Evolutionary conservation across 1,140 invertebrate species (phyloP).

Genomic region (Dermatophagoides farinae): DNA sequence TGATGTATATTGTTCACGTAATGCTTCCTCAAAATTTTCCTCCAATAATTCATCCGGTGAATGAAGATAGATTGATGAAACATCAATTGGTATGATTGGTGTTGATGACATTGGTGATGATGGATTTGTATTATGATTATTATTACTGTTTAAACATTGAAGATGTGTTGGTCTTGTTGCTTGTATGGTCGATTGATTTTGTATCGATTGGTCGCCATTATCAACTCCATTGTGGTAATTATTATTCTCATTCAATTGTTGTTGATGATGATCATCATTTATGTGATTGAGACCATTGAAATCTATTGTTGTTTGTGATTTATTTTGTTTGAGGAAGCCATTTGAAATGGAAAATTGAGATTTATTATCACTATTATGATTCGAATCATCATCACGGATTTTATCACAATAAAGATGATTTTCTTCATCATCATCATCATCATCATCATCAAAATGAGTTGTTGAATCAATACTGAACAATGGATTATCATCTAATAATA

Average conservation of each 20-base stretch:
- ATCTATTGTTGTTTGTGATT: neutral
- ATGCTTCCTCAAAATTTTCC: slow-evolving; percentile 76
- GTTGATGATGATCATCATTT: neutral
- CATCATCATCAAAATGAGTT: neutral
- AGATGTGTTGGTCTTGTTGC: neutral
- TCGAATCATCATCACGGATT: neutral
- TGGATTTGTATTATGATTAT: too few relatives aligned
- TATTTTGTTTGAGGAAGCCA: neutral
- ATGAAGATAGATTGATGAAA: slow-evolving; percentile 30
- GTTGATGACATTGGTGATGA: neutral
- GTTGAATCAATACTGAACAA: slow-evolving; percentile 1
- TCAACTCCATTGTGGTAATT: too few relatives aligned
- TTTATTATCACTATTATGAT: neutral
- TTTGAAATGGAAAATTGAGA: neutral
- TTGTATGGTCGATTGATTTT: neutral
- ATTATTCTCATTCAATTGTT: neutral
- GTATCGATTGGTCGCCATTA: neutral
- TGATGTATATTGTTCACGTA: slow-evolving; percentile 25
- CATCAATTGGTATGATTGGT: neutral
- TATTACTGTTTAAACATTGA: neutral
- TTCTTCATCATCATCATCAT: neutral
- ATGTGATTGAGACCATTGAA: neutral
- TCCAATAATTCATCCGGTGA: slow-evolving; percentile 69
- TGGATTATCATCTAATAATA: neutral
- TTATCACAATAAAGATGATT: too few relatives aligned